Evolutionary conservation across 2,113 vertebrate genomes (phyloP).

Genomic region (Notechis scutatus): DNA sequence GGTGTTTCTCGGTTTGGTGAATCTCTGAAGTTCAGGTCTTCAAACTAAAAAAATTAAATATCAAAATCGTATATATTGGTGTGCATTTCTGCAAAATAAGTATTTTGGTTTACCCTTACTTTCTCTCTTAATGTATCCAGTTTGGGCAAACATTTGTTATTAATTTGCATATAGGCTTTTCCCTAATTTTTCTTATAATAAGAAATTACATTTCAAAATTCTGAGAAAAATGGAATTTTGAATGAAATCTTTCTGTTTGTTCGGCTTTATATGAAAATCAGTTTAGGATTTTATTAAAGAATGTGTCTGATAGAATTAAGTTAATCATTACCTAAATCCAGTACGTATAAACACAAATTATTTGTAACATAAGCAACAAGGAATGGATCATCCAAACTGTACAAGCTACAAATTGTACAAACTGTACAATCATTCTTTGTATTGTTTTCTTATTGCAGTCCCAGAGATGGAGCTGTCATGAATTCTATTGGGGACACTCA

Average conservation of each 20-base stretch:
- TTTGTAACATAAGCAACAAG: not conserved
- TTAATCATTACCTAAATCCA: not conserved
- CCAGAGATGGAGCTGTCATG: not conserved
- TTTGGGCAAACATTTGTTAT: not conserved
- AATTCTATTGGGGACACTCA: not conserved
- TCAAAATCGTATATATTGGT: not conserved
- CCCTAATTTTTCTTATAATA: not conserved
- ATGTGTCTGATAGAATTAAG: not conserved
- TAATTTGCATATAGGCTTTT: not conserved
- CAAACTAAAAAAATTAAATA: not conserved
- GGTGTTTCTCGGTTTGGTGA: not conserved
- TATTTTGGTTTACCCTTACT: not conserved
- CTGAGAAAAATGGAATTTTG: not conserved
- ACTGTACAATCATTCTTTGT: not conserved
- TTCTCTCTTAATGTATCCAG: not conserved
- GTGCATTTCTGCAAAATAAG: not conserved
- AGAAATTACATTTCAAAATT: not conserved
- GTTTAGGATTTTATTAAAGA: not conserved
- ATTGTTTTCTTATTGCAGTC: not conserved
- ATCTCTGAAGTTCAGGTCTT: not conserved
- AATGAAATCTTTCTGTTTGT: not conserved
- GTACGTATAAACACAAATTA: accelerated
- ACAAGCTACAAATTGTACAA: not conserved
- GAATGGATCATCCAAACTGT: not conserved
- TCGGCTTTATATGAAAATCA: not conserved